A percentile compares a stretch with the other conserved stretches of the same genome.
Conservation (phyloP, 2,797 vertebrate species). For the Anomalospiza imberbis region DNA sequence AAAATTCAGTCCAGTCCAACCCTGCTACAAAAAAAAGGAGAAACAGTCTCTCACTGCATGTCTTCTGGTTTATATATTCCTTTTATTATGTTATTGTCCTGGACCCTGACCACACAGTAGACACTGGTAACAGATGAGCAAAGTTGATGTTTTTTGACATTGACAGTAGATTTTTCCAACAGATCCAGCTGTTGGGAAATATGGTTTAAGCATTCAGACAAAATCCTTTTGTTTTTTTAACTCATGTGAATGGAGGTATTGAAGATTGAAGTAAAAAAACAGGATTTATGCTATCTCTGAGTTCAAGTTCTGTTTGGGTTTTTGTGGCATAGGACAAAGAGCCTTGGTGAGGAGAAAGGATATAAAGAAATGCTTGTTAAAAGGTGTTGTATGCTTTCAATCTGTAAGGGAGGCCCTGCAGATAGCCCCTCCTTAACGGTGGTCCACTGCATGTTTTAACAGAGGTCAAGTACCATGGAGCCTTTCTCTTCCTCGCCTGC, state of each 20-base stretch:
- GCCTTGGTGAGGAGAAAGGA: background rate
- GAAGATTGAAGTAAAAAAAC: background rate
- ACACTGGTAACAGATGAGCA: background rate
- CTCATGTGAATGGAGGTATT: background rate
- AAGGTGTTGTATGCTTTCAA: fast-evolving
- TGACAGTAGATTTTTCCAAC: background rate
- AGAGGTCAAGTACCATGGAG: background rate
- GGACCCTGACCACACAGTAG: background rate
- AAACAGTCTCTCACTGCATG: background rate
- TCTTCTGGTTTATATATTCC: background rate
- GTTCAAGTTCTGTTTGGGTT: background rate
- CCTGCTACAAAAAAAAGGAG: background rate
- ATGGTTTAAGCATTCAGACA: background rate
- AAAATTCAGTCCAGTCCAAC: background rate
- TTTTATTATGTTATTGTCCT: background rate
- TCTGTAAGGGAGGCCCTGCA: background rate
- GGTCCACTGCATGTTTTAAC: background rate
- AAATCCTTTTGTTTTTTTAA: background rate
- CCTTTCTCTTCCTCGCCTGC: background rate
- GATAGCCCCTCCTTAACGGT: background rate
- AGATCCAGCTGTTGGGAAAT: background rate
- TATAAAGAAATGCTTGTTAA: background rate
- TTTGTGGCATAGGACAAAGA: fast-evolving
- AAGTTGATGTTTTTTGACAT: background rate
- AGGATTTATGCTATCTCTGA: background rate